phyloP scores from a whole-genome alignment of 2,888 invertebrate species.

The Myopa tessellatipennis region DNA sequence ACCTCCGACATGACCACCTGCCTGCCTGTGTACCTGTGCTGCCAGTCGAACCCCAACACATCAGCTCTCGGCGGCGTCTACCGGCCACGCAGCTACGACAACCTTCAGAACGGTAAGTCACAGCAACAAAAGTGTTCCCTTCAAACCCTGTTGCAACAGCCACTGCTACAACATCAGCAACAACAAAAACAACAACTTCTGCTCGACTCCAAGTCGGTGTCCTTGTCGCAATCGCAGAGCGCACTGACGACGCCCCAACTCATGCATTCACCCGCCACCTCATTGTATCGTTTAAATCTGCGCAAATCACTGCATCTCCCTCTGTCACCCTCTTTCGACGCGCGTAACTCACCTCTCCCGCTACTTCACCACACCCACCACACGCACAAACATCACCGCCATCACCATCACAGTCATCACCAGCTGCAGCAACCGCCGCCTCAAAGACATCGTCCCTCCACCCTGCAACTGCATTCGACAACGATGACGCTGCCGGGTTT shows the following conservation, averaged over 20 bases:
- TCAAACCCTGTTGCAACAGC: slow-evolving; percentile 61
- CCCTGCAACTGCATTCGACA: slow-evolving; percentile 43
- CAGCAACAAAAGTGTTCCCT: slow-evolving; percentile 62
- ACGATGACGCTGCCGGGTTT: slow-evolving; percentile 52
- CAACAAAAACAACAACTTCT: slow-evolving; percentile 54
- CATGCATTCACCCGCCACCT: slow-evolving; percentile 59
- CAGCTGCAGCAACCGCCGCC: slow-evolving; percentile 49
- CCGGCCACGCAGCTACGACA: slow-evolving; percentile 68
- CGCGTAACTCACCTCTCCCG: slow-evolving; percentile 65
- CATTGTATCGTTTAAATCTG: slow-evolving; percentile 63
- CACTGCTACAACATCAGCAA: slow-evolving; percentile 54
- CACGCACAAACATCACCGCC: slow-evolving; percentile 47
- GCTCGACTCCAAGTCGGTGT: slow-evolving; percentile 51
- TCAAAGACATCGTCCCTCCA: slow-evolving; percentile 30
- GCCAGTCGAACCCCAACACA: slow-evolving; percentile 66
- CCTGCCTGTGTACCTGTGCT: slow-evolving; percentile 16
- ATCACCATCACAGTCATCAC: slow-evolving; percentile 14
- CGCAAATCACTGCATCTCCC: slow-evolving; percentile 65
- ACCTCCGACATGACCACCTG: slow-evolving; percentile 34
- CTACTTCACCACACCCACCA: slow-evolving; percentile 60
- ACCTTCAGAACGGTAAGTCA: slow-evolving; percentile 69
- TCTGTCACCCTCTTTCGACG: slow-evolving; percentile 66
- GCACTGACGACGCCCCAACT: slow-evolving; percentile 56
- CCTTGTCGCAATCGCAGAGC: slow-evolving; percentile 48
- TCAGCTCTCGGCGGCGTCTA: slow-evolving; percentile 61